These are phyloP conservation scores for Dasyurus viverrinus DNA, from an alignment of 2,113 vertebrate genomes.

Conservation along the genomic window DNA sequence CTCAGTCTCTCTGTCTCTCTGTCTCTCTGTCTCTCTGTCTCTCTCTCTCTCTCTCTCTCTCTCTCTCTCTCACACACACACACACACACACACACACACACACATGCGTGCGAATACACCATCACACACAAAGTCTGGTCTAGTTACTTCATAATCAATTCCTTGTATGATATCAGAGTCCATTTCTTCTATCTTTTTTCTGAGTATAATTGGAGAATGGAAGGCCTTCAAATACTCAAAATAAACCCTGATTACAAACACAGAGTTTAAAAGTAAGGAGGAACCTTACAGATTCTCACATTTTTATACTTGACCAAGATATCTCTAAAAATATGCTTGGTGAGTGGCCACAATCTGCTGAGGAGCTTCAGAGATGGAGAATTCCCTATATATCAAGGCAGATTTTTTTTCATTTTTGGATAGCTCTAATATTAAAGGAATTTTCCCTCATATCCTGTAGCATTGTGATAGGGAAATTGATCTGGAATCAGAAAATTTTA, in stretches of 20 bases:
- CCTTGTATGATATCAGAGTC: too few species aligned
- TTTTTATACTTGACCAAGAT: background rate
- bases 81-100: too few species aligned
- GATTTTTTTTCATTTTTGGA: background rate
- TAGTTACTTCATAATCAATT: too few species aligned
- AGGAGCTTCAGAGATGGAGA: background rate
- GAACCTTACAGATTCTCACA: background rate
- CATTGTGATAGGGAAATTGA: background rate
- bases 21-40: too few species aligned
- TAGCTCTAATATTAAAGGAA: background rate
- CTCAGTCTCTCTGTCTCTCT: too few species aligned
- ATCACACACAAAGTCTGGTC: too few species aligned
- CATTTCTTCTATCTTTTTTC: too few species aligned
- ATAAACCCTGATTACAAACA: background rate
- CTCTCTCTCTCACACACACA: too few species aligned
- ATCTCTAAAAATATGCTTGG: background rate
- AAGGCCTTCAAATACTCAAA: too few species aligned
- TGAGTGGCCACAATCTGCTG: background rate
- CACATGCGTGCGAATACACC: too few species aligned
- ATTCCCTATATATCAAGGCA: background rate
- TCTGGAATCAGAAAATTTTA: background rate
- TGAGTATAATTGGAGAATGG: too few species aligned
- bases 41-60: too few species aligned
- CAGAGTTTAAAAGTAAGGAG: background rate
- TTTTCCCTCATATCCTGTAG: background rate